Evolutionary conservation across 2,113 vertebrate species (phyloP).

Genomic region (Haemorhous mexicanus): DNA sequence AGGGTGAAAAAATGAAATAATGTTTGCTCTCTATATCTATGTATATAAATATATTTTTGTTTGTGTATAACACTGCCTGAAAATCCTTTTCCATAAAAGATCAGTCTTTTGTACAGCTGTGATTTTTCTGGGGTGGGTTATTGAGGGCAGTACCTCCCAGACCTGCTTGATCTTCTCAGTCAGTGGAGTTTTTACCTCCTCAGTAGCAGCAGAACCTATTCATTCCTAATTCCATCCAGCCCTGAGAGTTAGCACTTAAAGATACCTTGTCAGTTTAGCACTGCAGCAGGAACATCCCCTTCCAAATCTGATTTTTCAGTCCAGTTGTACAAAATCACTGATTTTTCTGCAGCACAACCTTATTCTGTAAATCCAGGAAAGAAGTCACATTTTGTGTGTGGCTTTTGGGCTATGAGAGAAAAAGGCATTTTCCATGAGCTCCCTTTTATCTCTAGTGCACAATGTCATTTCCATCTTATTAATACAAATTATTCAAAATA

Average conservation of each 20-base stretch:
- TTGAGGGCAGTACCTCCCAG: background rate
- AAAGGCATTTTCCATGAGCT: background rate
- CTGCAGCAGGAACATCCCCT: background rate
- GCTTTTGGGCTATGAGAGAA: background rate
- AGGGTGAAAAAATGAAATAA: background rate
- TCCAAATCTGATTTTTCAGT: background rate
- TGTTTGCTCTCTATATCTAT: background rate
- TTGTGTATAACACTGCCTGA: background rate
- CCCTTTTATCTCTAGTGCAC: background rate
- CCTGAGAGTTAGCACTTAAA: background rate
- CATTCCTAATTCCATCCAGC: background rate
- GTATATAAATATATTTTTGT: accelerated
- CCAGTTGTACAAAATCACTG: background rate
- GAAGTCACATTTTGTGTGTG: accelerated
- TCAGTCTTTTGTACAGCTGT: background rate
- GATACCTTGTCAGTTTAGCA: background rate
- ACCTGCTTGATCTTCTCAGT: background rate
- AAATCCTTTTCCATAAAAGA: background rate
- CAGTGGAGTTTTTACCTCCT: background rate
- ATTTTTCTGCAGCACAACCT: background rate
- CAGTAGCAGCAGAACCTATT: background rate
- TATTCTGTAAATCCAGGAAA: background rate
- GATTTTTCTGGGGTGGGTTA: background rate
- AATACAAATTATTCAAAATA: background rate
- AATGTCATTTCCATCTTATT: background rate